Evolutionary conservation across 2,113 vertebrate genomes (phyloP), one percentile per base, ranked within the genome.

Genomic region (Apteryx owenii): DNA sequence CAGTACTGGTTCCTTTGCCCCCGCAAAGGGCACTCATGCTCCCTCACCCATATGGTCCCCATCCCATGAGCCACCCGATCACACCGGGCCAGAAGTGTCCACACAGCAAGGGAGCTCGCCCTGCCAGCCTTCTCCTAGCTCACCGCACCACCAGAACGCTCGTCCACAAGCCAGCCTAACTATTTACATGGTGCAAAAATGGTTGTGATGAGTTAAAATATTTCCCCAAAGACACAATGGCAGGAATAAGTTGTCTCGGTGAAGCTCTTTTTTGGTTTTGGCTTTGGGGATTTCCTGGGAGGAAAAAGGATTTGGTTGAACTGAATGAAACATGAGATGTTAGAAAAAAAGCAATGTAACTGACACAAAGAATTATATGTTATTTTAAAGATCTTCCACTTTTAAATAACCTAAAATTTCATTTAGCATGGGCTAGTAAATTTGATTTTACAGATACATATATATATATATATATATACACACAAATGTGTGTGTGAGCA

Each of bases 371-470:
- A 89, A 87, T 64, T 82, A 66, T 21, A 36, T 5, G 14, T 14
- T 38, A 69, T 65, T 89, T 89, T 25, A 90, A 82, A 87, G 33
- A 81, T 26, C 36, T 22, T 33, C 17, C 16, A 33, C 40, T 38
- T 50, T 91, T 77, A 89, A 92, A 70, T 81, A 71, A 71, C 73
- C 13, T 65, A 79, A 96, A 81, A 91, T 65, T 29, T 64, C 23
- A 66, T 58, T 72, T 89, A 93, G 72, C n/a, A 20, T 8, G 9
- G 50, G 36, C 36, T 80, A 85, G 38, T 26, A 85, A 91, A 82
- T 89, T 68, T 92, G 44, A 85, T 92, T 95, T 97, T 82, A 81
- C 53, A 70, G 44, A 80, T 60, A 66, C 25, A 71, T 84, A 94
- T 94, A 83, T 60, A 73, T 69, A 60, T 64, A 44, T 51, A 54